Base-by-base conservation (phyloP, 2,797 vertebrate genomes). In the Aulostomus chinensis region DNA sequence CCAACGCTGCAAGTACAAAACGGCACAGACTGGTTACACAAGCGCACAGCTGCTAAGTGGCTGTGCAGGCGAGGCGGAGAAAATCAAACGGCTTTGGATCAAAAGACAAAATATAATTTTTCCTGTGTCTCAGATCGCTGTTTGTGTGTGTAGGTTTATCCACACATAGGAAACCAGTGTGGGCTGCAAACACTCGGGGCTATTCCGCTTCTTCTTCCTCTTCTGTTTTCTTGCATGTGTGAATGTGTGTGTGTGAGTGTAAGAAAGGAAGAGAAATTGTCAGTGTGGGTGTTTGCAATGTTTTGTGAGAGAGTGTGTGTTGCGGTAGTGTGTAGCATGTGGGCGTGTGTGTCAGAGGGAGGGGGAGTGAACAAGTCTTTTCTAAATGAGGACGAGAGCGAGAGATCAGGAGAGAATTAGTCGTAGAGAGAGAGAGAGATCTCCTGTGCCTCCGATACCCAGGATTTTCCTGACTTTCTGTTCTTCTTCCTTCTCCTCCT, bases 51-150 rank as follows among this genome's bases (percentile, higher is more conserved):
- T 75, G 73, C 74, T 77, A 75, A 80, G 80, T 81, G 73, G 67
- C 78, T 57, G 35, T 68, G 69, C 55, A 63, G 67, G 64, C 62
- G 62, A 81, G 69, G 72, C 58, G 30, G 56, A 80, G 62, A 61
- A 60, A 69, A 84, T 85, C 74, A 80, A 83, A 80, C 42, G 43
- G 68, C 58, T 74, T 76, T 69, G 76, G 78, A 83, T 83, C 69
- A 85, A 87, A 86, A 77, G 74, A 83, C 71, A 76, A 81, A 87
- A 81, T 78, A 64, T 72, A 76, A 71, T 76, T 85, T 84, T 75
- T 76, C 74, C 66, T 78, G 54, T 77, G 69, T 80, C 70, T 84
- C 59, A 63, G 63, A 80, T 78, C 49, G 26, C 4, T 50, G 47
- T 52, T 32, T 63, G 34, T 17, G 40, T 56, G 56, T 6, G 42